A percentile compares a stretch with the other conserved stretches of the same genome.
phyloP scores from a whole-genome alignment of 2,113 vertebrate genomes.

The Eira barbara region DNA sequence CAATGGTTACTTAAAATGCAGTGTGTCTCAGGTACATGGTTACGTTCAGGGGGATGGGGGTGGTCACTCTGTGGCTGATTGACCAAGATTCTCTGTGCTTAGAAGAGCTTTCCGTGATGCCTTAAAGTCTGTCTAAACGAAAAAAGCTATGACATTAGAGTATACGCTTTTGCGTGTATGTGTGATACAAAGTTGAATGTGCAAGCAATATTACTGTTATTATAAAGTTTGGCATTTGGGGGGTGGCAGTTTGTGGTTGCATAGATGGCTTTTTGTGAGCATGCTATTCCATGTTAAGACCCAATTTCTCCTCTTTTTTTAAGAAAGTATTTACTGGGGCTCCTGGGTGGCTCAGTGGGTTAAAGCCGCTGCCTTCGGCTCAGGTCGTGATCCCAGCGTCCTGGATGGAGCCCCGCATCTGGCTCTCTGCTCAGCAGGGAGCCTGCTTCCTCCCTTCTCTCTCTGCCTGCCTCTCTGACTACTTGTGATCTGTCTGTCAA shows the following conservation, averaged over 20 bases:
- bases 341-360: no score
- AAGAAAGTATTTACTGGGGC: slow-evolving; percentile 4
- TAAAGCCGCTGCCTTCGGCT: no score
- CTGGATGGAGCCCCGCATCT: no score
- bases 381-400: no score
- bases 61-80: neutral
- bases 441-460: no score
- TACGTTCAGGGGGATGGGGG: neutral
- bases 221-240: neutral
- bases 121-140: neutral
- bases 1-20: neutral
- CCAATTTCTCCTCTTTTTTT: slow-evolving; percentile 30
- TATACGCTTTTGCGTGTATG: fast-evolving
- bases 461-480: no score
- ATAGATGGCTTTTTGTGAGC: neutral
- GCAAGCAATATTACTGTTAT: neutral
- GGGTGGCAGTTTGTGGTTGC: neutral
- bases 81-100: neutral
- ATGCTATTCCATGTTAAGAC: neutral
- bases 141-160: neutral
- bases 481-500: no score
- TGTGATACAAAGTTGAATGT: neutral
- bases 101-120: neutral
- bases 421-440: no score
- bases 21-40: fast-evolving